These are phyloP conservation scores for Hybos culiciformis DNA, from an alignment of 2,888 invertebrate genomes.

Conservation along the genomic window DNA sequence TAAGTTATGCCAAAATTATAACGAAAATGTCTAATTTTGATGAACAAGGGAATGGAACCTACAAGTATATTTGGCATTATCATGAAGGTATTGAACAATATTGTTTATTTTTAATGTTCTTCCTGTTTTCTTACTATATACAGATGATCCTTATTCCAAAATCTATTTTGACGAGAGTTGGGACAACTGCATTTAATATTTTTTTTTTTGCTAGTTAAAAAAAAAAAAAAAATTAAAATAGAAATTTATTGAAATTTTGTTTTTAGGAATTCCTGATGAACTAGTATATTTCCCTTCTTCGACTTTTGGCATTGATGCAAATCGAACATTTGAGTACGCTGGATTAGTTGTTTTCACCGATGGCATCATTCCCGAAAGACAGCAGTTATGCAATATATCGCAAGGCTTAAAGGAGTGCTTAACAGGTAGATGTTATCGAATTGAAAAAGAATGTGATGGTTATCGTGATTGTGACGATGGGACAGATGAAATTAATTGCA, in stretches of 20 bases:
- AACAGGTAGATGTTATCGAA: slow-evolving; percentile 63
- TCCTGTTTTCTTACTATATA: too few species aligned
- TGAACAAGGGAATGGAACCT: slow-evolving; percentile 71
- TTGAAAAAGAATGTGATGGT: slow-evolving; percentile 66
- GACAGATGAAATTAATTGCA: slow-evolving; percentile 71
- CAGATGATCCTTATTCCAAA: too few species aligned
- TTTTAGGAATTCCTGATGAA: slow-evolving; percentile 74
- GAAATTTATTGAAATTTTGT: too few species aligned
- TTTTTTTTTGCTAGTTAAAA: too few species aligned
- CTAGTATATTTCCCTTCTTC: slow-evolving; percentile 77
- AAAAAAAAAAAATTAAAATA: too few species aligned
- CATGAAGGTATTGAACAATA: too few species aligned
- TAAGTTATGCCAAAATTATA: slow-evolving; percentile 74
- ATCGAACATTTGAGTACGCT: slow-evolving; percentile 81
- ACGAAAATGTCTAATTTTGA: slow-evolving; percentile 80
- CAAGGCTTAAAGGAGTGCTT: slow-evolving; percentile 68
- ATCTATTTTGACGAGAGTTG: too few species aligned
- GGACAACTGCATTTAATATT: too few species aligned
- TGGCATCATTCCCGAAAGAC: slow-evolving; percentile 57
- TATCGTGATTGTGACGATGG: slow-evolving; percentile 66
- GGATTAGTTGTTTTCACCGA: slow-evolving; percentile 86
- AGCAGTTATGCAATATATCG: slow-evolving; percentile 54
- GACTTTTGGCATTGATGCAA: slow-evolving; percentile 85
- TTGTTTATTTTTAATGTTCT: too few species aligned
- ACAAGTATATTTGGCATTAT: slow-evolving; percentile 70